Evolutionary conservation across 2,888 invertebrate species (phyloP).

Genomic region (Pollenia griseotomentosa): DNA sequence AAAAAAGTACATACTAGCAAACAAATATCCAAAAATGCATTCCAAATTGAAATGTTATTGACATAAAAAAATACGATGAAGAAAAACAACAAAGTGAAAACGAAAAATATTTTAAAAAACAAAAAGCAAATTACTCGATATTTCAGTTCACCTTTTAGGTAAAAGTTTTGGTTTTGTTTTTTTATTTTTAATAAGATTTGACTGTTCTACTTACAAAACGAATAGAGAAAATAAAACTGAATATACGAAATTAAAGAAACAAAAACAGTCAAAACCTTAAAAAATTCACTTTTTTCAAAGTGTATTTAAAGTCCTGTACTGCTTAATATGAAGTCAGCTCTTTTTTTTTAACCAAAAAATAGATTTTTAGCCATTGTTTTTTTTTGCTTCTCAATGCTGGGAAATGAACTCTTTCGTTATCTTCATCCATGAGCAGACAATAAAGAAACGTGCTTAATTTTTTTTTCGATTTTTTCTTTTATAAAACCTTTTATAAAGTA

Average conservation of each 20-base stretch:
- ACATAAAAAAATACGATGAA: conserved; percentile 47
- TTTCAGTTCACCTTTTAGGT: conserved; percentile 60
- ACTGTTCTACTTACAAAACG: conserved; percentile 41
- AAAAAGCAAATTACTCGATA: neutral
- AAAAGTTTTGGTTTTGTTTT: neutral
- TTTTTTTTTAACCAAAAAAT: conserved; percentile 22
- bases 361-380: conserved; percentile 42
- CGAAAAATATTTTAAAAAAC: conserved; percentile 39
- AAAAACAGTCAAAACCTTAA: conserved; percentile 37
- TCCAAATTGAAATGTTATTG: conserved; percentile 61
- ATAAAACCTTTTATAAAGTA: neutral
- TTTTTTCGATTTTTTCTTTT: neutral
- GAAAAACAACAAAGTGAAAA: conserved; percentile 15
- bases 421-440: conserved; percentile 41
- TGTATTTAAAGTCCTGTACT: neutral
- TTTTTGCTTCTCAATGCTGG: conserved; percentile 14
- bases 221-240: neutral
- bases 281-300: conserved; percentile 1
- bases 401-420: conserved; percentile 42
- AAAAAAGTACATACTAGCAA: neutral
- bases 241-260: neutral
- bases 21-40: conserved; percentile 48
- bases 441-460: conserved; percentile 28
- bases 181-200: conserved; percentile 28
- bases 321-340: conserved; percentile 45